Evolutionary conservation across 2,113 vertebrate genomes (phyloP).

Genomic region (Odobenus rosmarus): DNA sequence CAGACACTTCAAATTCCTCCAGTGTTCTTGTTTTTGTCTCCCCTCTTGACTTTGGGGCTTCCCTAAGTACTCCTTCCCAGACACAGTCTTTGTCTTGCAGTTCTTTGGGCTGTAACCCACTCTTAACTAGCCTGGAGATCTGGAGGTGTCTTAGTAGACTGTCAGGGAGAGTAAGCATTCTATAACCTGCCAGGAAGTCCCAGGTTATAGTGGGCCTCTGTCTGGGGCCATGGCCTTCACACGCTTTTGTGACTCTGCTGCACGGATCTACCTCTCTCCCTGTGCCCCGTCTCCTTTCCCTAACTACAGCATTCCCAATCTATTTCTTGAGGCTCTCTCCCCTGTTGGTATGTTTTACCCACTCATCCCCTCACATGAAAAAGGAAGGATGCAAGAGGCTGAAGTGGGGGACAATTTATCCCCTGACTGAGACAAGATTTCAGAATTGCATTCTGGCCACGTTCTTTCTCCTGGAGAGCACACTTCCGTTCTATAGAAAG

Average conservation of each 20-base stretch:
- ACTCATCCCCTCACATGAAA: not conserved
- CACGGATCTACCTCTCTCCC: too few relatives aligned
- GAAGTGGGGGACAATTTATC: not conserved
- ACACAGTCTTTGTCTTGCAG: not conserved
- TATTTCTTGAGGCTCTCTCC: not conserved
- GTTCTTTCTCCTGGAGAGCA: not conserved
- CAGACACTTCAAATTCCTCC: not conserved
- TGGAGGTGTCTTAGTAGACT: not conserved
- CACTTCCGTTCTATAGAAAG: not conserved
- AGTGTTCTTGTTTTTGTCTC: too few relatives aligned
- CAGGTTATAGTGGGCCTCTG: not conserved
- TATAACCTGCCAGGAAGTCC: not conserved
- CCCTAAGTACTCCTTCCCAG: not conserved
- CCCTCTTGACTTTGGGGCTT: not conserved
- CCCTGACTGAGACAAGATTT: not conserved
- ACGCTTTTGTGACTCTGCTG: not conserved
- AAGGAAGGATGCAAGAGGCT: not conserved
- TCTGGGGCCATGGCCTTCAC: too few relatives aligned
- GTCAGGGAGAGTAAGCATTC: not conserved
- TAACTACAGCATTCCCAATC: not conserved
- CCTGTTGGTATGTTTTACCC: not conserved
- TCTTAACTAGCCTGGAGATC: not conserved
- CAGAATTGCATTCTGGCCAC: not conserved
- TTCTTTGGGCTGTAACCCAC: not conserved
- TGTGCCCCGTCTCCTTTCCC: too few relatives aligned